Base-by-base conservation (phyloP, 1,140 invertebrate species). In the Drosophila pallidifrons region DNA sequence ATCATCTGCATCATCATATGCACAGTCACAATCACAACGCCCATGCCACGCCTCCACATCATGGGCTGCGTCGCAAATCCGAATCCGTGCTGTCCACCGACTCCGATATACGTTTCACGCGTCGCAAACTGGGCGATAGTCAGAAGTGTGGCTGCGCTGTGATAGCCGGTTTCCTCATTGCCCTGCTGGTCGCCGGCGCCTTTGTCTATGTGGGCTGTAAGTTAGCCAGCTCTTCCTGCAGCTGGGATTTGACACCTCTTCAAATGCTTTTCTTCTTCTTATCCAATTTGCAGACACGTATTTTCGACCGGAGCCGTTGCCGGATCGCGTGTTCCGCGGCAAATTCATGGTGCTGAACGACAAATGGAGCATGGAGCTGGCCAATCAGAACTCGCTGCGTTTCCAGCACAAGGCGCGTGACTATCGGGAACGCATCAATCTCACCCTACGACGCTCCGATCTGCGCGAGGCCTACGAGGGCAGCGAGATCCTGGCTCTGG, bases 171-270 rank as follows among this genome's bases (percentile, higher is more conserved):
- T 95, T 98, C 81, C 94, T 98, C 1, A 94, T 98, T 55, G 95
- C 97, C 59, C 94, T 97, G 0, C 94, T 98, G 8, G 94, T 97
- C 35, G 95, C 96, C 28, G 96, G 96, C 10, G 94, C 96, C 45
- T 96, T 96, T 49, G 96, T 98, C 59, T 98, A 98, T 92, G 95
- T 97, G 79, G 97, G 96, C 93, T 97, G 97, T 98, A 94, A 88
- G 85, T 85, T 1, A 3, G 20, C 20, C 20, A 25, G 5, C 4
- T 8, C 1, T 20, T 13, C n/a, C 10, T 58, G 4, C 1, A 1
- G 1, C 32, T 32, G 32, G 6, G 1, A 32, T 1, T 5, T 32
- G 32, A 25, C 32, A 8, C 32, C 35, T 38, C 35, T 10, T 38
- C 2, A 38, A 32, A 32, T 32, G 32, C 5, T 32, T 25, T 25